A percentile compares a stretch with the other conserved stretches of the same genome.
These are phyloP conservation scores for Zygogramma bicolorata DNA, from an alignment of 2,888 invertebrate species.

Conservation along the genomic window DNA sequence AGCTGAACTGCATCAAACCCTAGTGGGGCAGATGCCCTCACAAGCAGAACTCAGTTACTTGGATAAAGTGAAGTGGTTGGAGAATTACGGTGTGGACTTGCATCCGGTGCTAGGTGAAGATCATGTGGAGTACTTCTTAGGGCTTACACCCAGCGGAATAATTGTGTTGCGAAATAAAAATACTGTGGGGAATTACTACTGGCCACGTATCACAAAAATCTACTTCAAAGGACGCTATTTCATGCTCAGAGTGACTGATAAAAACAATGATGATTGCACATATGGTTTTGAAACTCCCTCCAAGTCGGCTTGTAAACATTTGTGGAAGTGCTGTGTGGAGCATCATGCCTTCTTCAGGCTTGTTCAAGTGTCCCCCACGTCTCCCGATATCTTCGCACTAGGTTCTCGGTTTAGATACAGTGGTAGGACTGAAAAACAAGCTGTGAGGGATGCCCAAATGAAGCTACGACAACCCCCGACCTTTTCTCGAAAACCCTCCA, in stretches of 20 bases:
- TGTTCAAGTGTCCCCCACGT: slow-evolving; percentile 83
- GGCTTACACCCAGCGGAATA: slow-evolving; percentile 93
- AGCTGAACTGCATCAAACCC: slow-evolving; percentile 87
- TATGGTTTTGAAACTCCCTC: slow-evolving; percentile 96
- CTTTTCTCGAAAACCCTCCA: slow-evolving; percentile 75
- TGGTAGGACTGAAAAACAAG: slow-evolving; percentile 75
- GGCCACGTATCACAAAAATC: slow-evolving; percentile 97
- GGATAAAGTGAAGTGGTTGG: slow-evolving; percentile 98
- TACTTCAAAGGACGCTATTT: slow-evolving; percentile 97
- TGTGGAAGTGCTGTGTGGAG: slow-evolving; percentile 96
- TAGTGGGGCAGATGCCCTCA: slow-evolving; percentile 91
- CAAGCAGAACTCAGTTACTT: slow-evolving; percentile 94
- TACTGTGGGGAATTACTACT: slow-evolving; percentile 97
- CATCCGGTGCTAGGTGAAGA: slow-evolving; percentile 97
- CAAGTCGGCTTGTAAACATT: slow-evolving; percentile 91
- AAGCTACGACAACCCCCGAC: slow-evolving; percentile 69
- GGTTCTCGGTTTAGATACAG: slow-evolving; percentile 82
- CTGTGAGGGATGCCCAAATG: slow-evolving; percentile 68
- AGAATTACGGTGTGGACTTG: slow-evolving; percentile 98
- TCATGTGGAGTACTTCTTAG: slow-evolving; percentile 95
- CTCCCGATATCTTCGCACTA: slow-evolving; percentile 81
- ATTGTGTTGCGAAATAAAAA: slow-evolving; percentile 94
- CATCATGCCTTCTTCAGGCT: slow-evolving; percentile 94
- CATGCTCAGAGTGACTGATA: slow-evolving; percentile 95
- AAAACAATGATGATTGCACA: slow-evolving; percentile 96